A percentile compares a stretch with the other conserved stretches of the same genome.
phyloP scores from a whole-genome alignment of 53 echinoderm and acorn worm genomes.

The Holothuria scabra region DNA sequence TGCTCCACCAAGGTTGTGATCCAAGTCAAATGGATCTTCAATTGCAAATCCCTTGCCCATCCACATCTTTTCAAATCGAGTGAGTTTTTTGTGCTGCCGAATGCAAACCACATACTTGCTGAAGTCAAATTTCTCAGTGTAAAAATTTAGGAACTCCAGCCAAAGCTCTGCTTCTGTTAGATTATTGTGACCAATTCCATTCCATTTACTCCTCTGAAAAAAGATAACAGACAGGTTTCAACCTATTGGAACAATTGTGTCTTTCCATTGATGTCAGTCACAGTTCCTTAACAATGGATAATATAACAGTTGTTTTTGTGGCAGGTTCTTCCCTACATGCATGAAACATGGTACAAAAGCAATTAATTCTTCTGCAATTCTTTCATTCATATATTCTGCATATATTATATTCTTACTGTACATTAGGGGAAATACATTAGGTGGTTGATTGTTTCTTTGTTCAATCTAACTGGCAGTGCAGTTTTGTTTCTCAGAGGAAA shows the following conservation, averaged over 20 bases:
- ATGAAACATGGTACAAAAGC: no score
- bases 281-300: background rate
- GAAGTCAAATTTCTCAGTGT: conserved; percentile 88
- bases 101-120: conserved; percentile 87
- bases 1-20: conserved; percentile 94
- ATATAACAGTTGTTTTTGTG: no score
- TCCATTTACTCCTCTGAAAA: conserved; percentile 67
- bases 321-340: no score
- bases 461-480: no score
- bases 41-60: conserved; percentile 80
- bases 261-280: background rate
- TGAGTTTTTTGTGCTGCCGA: conserved; percentile 74
- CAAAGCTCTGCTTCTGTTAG: conserved; percentile 78
- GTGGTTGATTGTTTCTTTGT: no score
- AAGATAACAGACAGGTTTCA: background rate
- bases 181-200: conserved; percentile 58
- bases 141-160: conserved; percentile 89
- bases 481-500: no score
- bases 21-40: conserved; percentile 95
- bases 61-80: conserved; percentile 97
- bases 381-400: no score
- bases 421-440: no score
- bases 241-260: background rate
- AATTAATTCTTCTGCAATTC: no score
- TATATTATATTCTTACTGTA: no score